Percentiles rank a stretch among this genome's conserved stretches.
Evolutionary conservation across 2,113 vertebrate genomes (phyloP).

Genomic region (Brevimyrus niger): DNA sequence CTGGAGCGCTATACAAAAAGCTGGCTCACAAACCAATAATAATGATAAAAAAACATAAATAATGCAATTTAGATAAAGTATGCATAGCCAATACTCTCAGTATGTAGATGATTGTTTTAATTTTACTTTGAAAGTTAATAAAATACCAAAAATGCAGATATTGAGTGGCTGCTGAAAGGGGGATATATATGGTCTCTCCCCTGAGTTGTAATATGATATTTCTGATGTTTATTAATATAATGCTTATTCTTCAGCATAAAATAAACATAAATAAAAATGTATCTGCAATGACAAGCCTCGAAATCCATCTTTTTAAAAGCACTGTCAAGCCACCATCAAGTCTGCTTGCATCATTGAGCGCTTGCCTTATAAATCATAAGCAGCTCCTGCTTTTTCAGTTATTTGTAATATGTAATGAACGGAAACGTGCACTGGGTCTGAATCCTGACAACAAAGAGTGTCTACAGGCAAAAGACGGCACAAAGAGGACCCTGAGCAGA

Average conservation of each 20-base stretch:
- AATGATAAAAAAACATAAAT: neutral
- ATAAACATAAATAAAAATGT: conserved; percentile 6
- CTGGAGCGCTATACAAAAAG: neutral
- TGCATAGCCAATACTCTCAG: neutral
- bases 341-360: neutral
- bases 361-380: neutral
- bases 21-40: neutral
- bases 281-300: neutral
- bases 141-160: neutral
- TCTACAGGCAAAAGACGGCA: neutral
- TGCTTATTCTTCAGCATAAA: neutral
- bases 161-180: neutral
- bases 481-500: neutral
- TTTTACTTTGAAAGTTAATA: conserved; percentile 1
- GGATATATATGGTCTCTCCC: neutral
- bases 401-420: neutral
- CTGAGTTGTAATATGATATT: neutral
- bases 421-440: neutral
- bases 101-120: neutral
- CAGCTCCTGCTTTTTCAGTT: neutral
- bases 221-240: neutral
- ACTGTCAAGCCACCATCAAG: neutral
- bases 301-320: neutral
- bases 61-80: neutral
- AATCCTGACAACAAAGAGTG: neutral